phyloP scores from a whole-genome alignment of 2,113 vertebrate genomes.

The Coracopsis vasa region DNA sequence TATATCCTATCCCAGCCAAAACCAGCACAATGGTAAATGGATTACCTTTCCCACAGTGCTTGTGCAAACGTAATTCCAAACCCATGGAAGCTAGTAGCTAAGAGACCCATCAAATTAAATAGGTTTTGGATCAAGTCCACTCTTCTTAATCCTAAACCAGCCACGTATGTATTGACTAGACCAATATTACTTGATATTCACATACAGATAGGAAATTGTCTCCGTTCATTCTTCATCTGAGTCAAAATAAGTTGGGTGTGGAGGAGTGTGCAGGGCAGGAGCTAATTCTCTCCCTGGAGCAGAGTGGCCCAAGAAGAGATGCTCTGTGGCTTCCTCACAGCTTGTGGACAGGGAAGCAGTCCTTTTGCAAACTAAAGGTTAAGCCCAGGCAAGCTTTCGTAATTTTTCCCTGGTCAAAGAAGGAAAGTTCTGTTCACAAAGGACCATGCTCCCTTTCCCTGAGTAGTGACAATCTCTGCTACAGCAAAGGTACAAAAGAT shows the following conservation, averaged over 20 bases:
- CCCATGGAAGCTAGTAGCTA: fast-evolving
- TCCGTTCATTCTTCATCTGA: not conserved
- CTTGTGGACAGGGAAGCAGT: not conserved
- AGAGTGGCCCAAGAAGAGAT: not conserved
- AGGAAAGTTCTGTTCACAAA: not conserved
- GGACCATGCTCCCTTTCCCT: not conserved
- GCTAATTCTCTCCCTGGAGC: not conserved
- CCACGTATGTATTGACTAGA: not conserved
- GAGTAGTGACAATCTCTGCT: not conserved
- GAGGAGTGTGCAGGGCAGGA: not conserved
- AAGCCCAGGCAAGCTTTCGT: not conserved
- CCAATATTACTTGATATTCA: not conserved
- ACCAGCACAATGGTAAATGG: not conserved
- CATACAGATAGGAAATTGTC: not conserved
- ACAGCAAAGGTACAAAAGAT: not conserved
- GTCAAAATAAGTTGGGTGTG: not conserved
- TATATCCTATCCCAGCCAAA: not conserved
- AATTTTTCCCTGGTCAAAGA: not conserved
- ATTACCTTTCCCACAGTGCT: not conserved
- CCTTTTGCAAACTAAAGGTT: not conserved
- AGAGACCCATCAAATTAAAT: not conserved
- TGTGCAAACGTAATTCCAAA: not conserved
- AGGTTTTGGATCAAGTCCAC: not conserved
- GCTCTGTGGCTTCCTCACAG: not conserved
- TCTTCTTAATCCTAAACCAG: not conserved